Percentiles rank a stretch among this genome's conserved stretches.
These are phyloP conservation scores for Incurvaria masculella DNA, from an alignment of 2,888 invertebrate species.

Conservation along the genomic window DNA sequence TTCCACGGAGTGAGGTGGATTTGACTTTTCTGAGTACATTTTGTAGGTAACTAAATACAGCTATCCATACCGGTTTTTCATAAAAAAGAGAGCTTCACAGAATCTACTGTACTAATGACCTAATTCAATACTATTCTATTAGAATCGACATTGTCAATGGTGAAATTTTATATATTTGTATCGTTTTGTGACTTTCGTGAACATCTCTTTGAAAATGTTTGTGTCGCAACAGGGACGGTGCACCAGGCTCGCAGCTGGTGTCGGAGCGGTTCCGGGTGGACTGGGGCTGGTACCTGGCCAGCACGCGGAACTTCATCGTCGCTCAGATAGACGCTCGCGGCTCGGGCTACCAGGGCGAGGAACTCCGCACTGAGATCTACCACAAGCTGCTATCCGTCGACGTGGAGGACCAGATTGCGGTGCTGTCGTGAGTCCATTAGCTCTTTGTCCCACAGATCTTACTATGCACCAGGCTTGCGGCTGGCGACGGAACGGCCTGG, in stretches of 20 bases:
- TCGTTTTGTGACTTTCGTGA: no score
- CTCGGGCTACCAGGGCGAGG: constrained; percentile 74
- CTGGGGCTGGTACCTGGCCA: constrained; percentile 84
- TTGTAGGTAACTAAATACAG: no score
- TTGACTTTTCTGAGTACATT: no score
- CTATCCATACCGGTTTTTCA: no score
- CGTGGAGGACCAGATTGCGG: constrained; percentile 73
- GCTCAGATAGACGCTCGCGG: constrained; percentile 90
- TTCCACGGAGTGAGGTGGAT: no score
- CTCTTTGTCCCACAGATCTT: background rate
- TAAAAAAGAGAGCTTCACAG: no score
- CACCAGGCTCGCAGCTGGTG: constrained; percentile 82
- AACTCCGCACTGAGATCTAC: constrained; percentile 69
- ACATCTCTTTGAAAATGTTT: no score
- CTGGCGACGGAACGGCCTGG: constrained; percentile 82
- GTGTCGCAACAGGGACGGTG: constrained; percentile 58
- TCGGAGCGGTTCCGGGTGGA: constrained; percentile 75
- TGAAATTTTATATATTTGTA: no score
- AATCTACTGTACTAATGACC: no score
- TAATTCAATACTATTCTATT: no score
- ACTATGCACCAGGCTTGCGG: constrained; percentile 83
- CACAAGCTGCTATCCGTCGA: constrained; percentile 70
- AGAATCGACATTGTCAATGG: no score
- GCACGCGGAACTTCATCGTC: constrained; percentile 78
- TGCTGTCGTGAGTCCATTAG: constrained; percentile 51